Evolutionary conservation across 2,888 invertebrate species (phyloP).

Genomic region (Aethes cnicana): DNA sequence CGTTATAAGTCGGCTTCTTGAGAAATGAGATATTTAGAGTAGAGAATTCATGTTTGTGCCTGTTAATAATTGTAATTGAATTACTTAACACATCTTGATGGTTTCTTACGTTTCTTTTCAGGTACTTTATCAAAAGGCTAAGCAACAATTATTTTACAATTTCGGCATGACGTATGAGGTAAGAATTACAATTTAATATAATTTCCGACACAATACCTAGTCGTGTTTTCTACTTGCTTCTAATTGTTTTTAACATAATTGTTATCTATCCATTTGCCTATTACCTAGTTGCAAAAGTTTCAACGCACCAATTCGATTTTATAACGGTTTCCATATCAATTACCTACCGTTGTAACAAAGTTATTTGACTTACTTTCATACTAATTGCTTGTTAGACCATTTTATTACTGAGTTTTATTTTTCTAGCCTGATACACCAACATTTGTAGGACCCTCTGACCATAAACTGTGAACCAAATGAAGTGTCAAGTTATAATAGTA

Average conservation of each 20-base stretch:
- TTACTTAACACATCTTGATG: too few species aligned
- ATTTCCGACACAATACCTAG: not conserved
- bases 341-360: constrained; percentile 49
- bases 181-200: too few species aligned
- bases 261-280: too few species aligned
- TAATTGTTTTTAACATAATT: too few species aligned
- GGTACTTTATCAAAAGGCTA: not conserved
- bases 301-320: too few species aligned
- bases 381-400: constrained; percentile 49
- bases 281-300: too few species aligned
- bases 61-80: too few species aligned
- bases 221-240: not conserved
- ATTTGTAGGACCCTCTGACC: constrained; percentile 26
- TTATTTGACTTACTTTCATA: constrained; percentile 44
- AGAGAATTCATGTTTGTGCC: too few species aligned
- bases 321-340: constrained; percentile 17
- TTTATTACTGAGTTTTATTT: constrained; percentile 50
- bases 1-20: too few species aligned
- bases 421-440: constrained; percentile 36
- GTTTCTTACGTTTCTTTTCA: constrained; percentile 17
- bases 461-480: not conserved
- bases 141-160: constrained; percentile 14
- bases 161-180: constrained; percentile 59
- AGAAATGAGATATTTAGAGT: too few species aligned
- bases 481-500: constrained; percentile 36